Evolutionary conservation across 1,140 invertebrate genomes (phyloP).

Genomic region (Magallana angulata): DNA sequence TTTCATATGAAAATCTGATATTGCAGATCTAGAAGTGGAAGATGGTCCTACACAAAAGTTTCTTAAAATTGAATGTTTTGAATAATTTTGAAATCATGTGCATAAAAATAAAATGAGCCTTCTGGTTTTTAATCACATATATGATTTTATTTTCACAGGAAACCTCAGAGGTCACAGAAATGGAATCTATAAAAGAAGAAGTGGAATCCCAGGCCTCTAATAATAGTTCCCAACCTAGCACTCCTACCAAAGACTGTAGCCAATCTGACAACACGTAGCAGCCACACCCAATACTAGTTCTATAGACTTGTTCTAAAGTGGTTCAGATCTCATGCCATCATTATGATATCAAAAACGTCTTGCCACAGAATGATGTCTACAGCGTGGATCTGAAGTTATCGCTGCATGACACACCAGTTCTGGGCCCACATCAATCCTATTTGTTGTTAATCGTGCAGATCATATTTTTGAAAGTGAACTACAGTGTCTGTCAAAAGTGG

Average conservation of each 20-base stretch:
- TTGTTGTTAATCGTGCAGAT: constrained; percentile 16
- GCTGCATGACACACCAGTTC: neutral
- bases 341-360: neutral
- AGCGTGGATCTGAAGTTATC: constrained; percentile 14
- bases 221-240: constrained; percentile 35
- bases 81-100: too few relatives aligned
- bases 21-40: neutral
- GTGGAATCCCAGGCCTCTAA: constrained; percentile 61
- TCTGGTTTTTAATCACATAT: too few relatives aligned
- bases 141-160: constrained; percentile 29
- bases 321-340: constrained; percentile 29
- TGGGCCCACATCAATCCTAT: constrained; percentile 12
- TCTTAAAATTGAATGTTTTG: too few relatives aligned
- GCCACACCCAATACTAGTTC: neutral
- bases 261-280: constrained; percentile 10
- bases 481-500: constrained; percentile 3
- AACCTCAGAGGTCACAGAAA: constrained; percentile 62
- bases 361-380: constrained; percentile 12
- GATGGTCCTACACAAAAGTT: too few relatives aligned
- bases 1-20: neutral
- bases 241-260: constrained; percentile 35
- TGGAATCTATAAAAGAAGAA: constrained; percentile 74
- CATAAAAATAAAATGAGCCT: too few relatives aligned
- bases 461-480: constrained; percentile 7
- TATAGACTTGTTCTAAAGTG: constrained; percentile 24